Conservation (phyloP, 35 echinoderm and acorn worm species). For the Ptychodera flava region DNA sequence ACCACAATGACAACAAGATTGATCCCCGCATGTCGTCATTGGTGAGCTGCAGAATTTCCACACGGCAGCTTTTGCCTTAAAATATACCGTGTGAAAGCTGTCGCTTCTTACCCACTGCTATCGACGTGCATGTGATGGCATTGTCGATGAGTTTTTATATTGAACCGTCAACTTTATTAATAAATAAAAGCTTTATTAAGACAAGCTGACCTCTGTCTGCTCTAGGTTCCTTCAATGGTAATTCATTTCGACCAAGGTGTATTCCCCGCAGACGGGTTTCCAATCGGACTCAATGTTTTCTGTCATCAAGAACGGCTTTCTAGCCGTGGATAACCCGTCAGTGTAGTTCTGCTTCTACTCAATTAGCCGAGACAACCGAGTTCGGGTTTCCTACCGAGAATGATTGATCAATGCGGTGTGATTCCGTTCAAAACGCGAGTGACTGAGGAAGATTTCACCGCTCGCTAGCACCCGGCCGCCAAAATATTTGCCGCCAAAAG, state of each 20-base stretch:
- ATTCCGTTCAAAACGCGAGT: too few species aligned
- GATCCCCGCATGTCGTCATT: neutral
- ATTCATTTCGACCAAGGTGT: neutral
- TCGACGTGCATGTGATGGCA: neutral
- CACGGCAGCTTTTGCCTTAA: neutral
- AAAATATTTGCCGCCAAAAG: too few species aligned
- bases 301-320: neutral
- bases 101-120: neutral
- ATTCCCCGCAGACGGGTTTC: neutral
- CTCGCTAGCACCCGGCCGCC: too few species aligned
- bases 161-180: neutral
- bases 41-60: neutral
- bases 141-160: slow-evolving; percentile 2
- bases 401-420: too few species aligned
- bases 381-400: too few species aligned
- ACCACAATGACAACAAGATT: neutral
- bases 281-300: neutral
- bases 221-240: neutral
- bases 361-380: too few species aligned
- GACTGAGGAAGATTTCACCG: too few species aligned
- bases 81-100: neutral
- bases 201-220: neutral
- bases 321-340: neutral
- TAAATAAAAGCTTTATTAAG: slow-evolving; percentile 2
- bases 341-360: neutral